Base-by-base conservation (phyloP, 2,888 invertebrate genomes). In the Hymenopus coronatus region DNA sequence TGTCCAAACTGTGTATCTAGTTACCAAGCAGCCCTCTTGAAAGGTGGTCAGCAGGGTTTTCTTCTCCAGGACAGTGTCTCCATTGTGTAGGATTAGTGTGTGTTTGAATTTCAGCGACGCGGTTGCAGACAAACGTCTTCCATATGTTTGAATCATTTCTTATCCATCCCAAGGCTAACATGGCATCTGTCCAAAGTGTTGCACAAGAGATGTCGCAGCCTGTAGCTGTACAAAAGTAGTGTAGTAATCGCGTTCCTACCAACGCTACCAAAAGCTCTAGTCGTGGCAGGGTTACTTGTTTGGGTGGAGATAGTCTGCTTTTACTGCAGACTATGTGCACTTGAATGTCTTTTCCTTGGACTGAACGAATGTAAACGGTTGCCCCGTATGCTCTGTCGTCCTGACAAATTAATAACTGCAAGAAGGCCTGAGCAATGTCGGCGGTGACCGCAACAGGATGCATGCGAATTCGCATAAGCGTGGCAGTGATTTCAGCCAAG, bases 121-220 rank as follows among this genome's bases (percentile, higher is more conserved):
- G 12, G 81, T 86, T 70, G 81, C 3, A 27, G 1, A 70, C 87
- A 70, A 81, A 87, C 28, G 81, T 20, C 28, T 87, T 87, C 87
- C 81, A 87, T 28, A 15, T 87, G 27, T 28, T 87, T 2, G 15
- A 70, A 70, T 87, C 81, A 70, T 6, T 87, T 6, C 28, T n/a
- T 87, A 87, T 87, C 87, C 87, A 87, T 15, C 87, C 87, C 20
- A 87, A 30, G 20, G 70, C 28, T 14, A 70, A n/a, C n/a, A n/a
- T n/a, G n/a, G n/a, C n/a, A n/a, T n/a, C n/a, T n/a, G n/a, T 70
- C 81, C 87, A 87, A 27, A 84, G 81, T 25, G 81, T 87, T 27
- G 70, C 87, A 3, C n/a, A 25, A 14, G 4, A 70, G 28, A 28
- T 28, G 1, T 87, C 81, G 54, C n/a, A 14, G 1, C 30, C n/a